Conservation (phyloP, 2,888 invertebrate genomes). For the Parnassius mnemosyne region DNA sequence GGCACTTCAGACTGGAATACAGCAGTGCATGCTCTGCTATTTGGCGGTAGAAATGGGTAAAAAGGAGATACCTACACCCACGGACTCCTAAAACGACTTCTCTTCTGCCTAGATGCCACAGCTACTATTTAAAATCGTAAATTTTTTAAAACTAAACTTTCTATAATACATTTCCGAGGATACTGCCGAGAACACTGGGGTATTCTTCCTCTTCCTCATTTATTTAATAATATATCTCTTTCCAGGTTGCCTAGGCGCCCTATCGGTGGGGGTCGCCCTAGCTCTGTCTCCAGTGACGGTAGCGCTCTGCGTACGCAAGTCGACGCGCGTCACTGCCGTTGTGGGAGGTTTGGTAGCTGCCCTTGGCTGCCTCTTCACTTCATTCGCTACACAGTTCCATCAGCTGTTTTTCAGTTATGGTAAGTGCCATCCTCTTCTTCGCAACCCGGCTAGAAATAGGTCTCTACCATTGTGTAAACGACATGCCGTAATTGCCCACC, state of each 20-base stretch:
- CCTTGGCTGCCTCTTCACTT: conserved; percentile 92
- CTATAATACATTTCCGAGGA: too few species aligned
- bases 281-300: conserved; percentile 91
- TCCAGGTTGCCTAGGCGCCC: conserved; percentile 92
- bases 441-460: not conserved
- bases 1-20: too few species aligned
- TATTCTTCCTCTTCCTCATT: not conserved
- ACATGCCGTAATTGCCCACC: too few species aligned
- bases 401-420: conserved; percentile 93
- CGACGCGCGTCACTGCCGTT: conserved; percentile 92
- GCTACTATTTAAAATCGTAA: too few species aligned
- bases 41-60: too few species aligned
- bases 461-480: not conserved
- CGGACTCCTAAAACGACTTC: too few species aligned
- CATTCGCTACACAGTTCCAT: conserved; percentile 93
- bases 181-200: not conserved
- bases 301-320: conserved; percentile 91
- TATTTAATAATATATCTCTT: conserved; percentile 35
- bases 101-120: too few species aligned
- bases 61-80: too few species aligned
- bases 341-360: conserved; percentile 92
- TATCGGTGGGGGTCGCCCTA: conserved; percentile 88
- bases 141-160: too few species aligned
- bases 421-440: conserved; percentile 39
- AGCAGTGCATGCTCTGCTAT: too few species aligned